Base-by-base conservation (phyloP, 1,140 invertebrate species). In the Euura saliciscinereae region DNA sequence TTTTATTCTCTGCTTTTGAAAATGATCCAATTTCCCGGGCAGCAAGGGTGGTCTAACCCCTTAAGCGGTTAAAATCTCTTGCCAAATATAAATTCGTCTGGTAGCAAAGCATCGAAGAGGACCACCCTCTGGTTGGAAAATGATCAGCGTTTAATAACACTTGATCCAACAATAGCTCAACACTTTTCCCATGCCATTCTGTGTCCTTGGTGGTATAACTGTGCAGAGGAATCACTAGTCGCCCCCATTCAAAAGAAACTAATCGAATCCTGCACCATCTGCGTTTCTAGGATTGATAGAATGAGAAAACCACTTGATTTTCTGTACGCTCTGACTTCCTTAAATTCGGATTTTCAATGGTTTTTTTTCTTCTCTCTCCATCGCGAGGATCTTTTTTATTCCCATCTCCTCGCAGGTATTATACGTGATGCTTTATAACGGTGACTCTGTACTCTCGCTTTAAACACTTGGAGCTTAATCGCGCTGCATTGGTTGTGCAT, bases 401-500 rank as follows among this genome's bases (percentile, higher is more conserved):
- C 28, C 28, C 28, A 28, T 28, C 28, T 28, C 28, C 28, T 28
- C 28, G 28, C 28, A 28, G 28, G 28, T 28, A n/a, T n/a, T n/a
- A n/a, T n/a, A 28, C 28, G 28, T 28, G 28, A 28, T 28, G 51
- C 51, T 8, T 59, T 6, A 59, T 59, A 59, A 59, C 51, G 51
- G 51, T 59, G 51, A 59, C 51, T 28, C 28, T 28, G 28, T 59
- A 59, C 51, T 59, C 51, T 59, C 51, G 6, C 51, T 59, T 59
- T 59, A 59, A 59, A 59, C 51, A 59, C 51, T 59, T n/a, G 28
- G 28, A 59, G 51, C 51, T 59, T 59, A 59, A 59, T 59, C 51
- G 51, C 13, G 10, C 10, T 59, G 51, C 51, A 59, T 11, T 59
- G 51, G 8, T 59, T 59, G 51, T 59, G 28, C 28, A 28, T 28